These are phyloP conservation scores for Micromesistius poutassou DNA, from an alignment of 2,797 vertebrate species.

Conservation along the genomic window DNA sequence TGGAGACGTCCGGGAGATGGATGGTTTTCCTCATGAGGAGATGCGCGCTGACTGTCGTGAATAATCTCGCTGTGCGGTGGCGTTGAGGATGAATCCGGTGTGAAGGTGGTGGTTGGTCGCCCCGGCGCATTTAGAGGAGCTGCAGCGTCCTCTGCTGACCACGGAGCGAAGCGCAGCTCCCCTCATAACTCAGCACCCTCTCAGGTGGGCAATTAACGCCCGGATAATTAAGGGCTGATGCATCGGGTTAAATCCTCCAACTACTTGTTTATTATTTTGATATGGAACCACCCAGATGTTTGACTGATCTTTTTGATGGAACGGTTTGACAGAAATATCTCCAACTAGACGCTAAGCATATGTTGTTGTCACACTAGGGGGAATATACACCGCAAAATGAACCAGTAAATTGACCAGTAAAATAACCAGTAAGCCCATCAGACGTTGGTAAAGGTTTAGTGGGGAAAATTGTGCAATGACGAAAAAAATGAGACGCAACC, in stretches of 20 bases:
- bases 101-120: constrained; percentile 28
- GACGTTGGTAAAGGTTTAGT: not conserved
- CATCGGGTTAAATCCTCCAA: not conserved
- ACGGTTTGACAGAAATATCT: not conserved
- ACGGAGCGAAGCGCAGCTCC: constrained; percentile 35
- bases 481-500: not conserved
- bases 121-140: constrained; percentile 38
- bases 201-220: not conserved
- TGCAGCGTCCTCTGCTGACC: constrained; percentile 73
- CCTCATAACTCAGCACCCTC: not conserved
- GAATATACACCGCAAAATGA: too few species aligned
- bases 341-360: not conserved
- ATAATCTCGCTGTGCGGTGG: constrained; percentile 39
- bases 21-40: not conserved
- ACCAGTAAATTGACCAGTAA: too few species aligned
- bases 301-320: not conserved
- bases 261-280: not conserved
- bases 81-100: constrained; percentile 59
- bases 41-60: not conserved
- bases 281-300: not conserved
- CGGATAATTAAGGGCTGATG: not conserved
- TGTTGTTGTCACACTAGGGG: not conserved
- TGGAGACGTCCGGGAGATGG: not conserved
- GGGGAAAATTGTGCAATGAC: not conserved
- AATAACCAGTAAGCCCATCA: not conserved